Evolutionary conservation across 2,113 vertebrate species (phyloP).

Genomic region (Cyprinus carpio): DNA sequence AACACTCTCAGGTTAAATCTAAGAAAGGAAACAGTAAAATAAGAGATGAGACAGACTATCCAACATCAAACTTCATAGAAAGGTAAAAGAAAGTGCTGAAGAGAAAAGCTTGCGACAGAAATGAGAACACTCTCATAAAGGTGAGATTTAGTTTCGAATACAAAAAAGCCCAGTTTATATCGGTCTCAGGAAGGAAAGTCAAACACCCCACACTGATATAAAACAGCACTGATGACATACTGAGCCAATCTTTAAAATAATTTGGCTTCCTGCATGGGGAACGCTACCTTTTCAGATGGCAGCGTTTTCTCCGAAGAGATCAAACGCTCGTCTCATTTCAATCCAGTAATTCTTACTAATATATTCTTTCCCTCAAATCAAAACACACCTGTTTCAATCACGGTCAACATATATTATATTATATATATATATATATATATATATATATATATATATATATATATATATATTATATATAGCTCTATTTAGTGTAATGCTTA

Average conservation of each 20-base stretch:
- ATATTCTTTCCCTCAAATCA: conserved; percentile 11
- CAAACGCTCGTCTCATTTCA: neutral
- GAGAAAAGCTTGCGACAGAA: neutral
- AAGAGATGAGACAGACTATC: neutral
- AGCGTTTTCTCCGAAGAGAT: conserved; percentile 8
- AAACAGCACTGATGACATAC: neutral
- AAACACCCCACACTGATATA: conserved; percentile 20
- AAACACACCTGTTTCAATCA: conserved; percentile 3
- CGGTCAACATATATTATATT: neutral
- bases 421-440: no score
- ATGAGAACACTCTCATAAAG: conserved; percentile 10
- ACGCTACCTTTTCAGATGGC: neutral
- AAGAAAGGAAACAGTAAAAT: neutral
- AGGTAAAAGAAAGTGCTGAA: conserved; percentile 5
- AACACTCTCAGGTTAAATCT: neutral
- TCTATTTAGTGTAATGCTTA: neutral
- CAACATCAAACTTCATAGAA: neutral
- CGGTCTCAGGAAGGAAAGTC: conserved; percentile 1
- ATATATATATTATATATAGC: no score
- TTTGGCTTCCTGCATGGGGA: conserved; percentile 14
- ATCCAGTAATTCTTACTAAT: neutral
- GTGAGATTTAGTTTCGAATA: conserved; percentile 31
- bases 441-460: no score
- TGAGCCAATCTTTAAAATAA: conserved; percentile 26
- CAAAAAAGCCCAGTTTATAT: neutral